phyloP scores from a whole-genome alignment of 2,888 invertebrate genomes.

The Phania funesta region DNA sequence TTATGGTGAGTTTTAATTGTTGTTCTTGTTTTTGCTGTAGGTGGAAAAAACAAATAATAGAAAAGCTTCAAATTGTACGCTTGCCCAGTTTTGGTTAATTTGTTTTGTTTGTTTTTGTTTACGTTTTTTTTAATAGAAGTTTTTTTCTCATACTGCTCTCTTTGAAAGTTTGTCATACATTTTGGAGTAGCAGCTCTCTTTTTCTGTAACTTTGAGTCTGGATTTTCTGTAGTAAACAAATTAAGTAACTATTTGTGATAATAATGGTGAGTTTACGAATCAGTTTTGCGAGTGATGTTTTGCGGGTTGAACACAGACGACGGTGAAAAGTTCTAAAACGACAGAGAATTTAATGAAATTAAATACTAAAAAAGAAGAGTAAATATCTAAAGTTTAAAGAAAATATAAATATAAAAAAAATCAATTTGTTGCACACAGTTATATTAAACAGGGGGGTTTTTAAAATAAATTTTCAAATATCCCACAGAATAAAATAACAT shows the following conservation, averaged over 20 bases:
- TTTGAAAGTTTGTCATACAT: slow-evolving; percentile 37
- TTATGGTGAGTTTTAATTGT: slow-evolving; percentile 45
- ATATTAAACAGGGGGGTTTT: no score
- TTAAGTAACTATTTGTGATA: slow-evolving; percentile 60
- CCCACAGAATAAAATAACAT: not conserved
- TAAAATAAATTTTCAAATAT: not conserved
- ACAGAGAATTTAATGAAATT: not conserved
- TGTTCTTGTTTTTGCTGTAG: slow-evolving; percentile 18
- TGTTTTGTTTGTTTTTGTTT: not conserved
- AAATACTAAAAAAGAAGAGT: not conserved
- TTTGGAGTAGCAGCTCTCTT: slow-evolving; percentile 13
- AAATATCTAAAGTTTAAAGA: not conserved
- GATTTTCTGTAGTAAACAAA: slow-evolving; percentile 40
- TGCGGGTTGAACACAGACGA: slow-evolving; percentile 55
- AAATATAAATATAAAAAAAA: not conserved
- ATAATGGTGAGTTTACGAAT: slow-evolving; percentile 63
- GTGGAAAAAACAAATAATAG: slow-evolving; percentile 1
- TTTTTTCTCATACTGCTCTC: slow-evolving; percentile 26
- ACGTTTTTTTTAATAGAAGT: slow-evolving; percentile 28
- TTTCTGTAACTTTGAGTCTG: not conserved
- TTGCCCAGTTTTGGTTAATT: slow-evolving; percentile 56
- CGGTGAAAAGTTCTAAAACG: slow-evolving; percentile 39
- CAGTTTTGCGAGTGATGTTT: slow-evolving; percentile 67
- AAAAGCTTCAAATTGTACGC: slow-evolving; percentile 63
- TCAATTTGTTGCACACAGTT: not conserved